Evolutionary conservation across 1,140 invertebrate genomes (phyloP).

Genomic region (Drosophila willistoni): DNA sequence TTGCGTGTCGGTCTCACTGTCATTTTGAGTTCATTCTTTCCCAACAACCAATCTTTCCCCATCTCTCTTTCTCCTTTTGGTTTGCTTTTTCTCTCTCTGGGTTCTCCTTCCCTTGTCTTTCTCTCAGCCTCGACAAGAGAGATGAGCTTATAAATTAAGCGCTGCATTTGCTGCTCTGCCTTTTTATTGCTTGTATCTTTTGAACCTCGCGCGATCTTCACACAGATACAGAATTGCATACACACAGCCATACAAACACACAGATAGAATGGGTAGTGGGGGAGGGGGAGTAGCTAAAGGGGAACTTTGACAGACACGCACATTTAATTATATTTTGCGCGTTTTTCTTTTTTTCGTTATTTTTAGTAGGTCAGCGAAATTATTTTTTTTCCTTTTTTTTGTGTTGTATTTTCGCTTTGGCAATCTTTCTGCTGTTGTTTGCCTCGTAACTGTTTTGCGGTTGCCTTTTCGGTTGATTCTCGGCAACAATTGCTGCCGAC

Average conservation of each 20-base stretch:
- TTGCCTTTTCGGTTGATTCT: constrained; percentile 48
- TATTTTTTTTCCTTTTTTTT: constrained; percentile 35
- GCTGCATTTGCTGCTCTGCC: constrained; percentile 34
- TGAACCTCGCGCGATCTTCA: constrained; percentile 46
- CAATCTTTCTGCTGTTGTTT: constrained; percentile 37
- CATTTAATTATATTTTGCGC: constrained; percentile 74
- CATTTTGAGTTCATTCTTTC: constrained; percentile 1
- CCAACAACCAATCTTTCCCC: no score
- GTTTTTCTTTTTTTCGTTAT: constrained; percentile 47
- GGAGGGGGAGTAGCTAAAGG: neutral
- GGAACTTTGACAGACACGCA: constrained; percentile 57
- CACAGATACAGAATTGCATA: constrained; percentile 27
- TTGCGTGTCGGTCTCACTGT: neutral
- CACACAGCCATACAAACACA: constrained; percentile 29
- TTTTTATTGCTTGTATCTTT: constrained; percentile 49
- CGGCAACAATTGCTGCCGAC: constrained; percentile 10
- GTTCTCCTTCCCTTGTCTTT: constrained; percentile 23
- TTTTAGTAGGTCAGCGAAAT: constrained; percentile 79
- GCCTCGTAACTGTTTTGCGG: constrained; percentile 59
- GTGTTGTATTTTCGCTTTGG: constrained; percentile 30
- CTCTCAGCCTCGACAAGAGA: constrained; percentile 14
- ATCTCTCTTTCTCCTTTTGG: neutral
- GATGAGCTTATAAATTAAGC: constrained; percentile 37
- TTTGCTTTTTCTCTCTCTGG: constrained; percentile 16
- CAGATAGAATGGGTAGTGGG: neutral